Evolutionary conservation across 2,113 vertebrate species (phyloP).

Genomic region (Isichthys henryi): DNA sequence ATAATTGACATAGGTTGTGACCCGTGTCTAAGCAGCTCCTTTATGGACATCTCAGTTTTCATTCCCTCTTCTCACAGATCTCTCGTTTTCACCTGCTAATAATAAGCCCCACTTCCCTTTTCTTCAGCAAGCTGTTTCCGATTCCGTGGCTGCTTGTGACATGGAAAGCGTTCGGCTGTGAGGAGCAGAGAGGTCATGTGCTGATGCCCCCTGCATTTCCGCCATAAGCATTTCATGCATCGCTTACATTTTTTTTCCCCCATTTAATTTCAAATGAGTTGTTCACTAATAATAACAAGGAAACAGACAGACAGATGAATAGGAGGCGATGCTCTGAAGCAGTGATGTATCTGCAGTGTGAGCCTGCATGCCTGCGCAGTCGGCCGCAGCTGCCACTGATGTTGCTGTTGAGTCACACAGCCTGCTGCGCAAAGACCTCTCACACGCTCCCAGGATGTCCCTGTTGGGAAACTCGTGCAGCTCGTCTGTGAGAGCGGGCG

Average conservation of each 20-base stretch:
- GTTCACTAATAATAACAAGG: not conserved
- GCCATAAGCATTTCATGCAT: not conserved
- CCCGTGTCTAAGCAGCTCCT: not conserved
- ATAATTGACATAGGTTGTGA: not conserved
- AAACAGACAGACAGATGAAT: not conserved
- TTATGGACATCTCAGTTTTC: not conserved
- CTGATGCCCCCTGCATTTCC: not conserved
- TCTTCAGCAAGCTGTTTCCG: constrained; percentile 19
- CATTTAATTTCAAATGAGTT: not conserved
- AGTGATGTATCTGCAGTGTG: not conserved
- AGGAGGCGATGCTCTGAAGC: not conserved
- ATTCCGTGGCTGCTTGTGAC: not conserved
- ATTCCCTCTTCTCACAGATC: constrained; percentile 5
- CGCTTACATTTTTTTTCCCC: not conserved
- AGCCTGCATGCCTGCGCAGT: not conserved
- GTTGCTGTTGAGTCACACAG: not conserved
- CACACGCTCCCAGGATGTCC: not conserved
- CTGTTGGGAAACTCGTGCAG: not conserved
- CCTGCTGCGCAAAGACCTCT: not conserved
- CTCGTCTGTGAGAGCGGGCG: not conserved
- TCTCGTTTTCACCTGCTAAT: not conserved
- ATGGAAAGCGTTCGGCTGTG: not conserved
- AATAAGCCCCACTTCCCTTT: not conserved
- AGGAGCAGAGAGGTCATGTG: not conserved
- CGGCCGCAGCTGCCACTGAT: not conserved